Percentiles rank a stretch among this genome's conserved stretches.
These are phyloP conservation scores for Disparrhopalites patrizii DNA, from an alignment of 2,888 invertebrate genomes.

Conservation along the genomic window DNA sequence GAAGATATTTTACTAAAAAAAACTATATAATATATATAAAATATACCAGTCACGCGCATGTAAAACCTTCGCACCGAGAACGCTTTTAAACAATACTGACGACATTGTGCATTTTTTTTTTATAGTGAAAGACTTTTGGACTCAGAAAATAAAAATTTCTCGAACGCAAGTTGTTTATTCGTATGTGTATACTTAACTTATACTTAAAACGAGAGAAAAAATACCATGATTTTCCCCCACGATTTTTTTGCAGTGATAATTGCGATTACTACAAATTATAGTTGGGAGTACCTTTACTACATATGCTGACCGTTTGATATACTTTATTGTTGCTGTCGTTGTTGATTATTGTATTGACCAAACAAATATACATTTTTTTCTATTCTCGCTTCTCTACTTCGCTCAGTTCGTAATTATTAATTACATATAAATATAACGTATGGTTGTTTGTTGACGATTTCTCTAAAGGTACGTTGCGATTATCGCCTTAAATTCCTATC, in stretches of 20 bases:
- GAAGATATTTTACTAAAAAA: not conserved
- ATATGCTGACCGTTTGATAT: no score
- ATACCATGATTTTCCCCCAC: not conserved
- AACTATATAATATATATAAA: no score
- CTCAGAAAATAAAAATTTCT: not conserved
- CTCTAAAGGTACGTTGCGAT: not conserved
- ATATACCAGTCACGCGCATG: no score
- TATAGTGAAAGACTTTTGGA: no score
- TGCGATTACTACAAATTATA: not conserved
- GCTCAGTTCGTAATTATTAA: not conserved
- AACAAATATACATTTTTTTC: not conserved
- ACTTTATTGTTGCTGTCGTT: not conserved
- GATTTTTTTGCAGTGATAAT: not conserved
- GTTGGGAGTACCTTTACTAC: no score
- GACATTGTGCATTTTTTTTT: no score
- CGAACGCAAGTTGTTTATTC: conserved; percentile 4
- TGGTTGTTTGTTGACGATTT: not conserved
- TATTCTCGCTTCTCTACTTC: not conserved
- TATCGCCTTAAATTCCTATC: no score
- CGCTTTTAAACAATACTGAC: no score
- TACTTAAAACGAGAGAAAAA: not conserved
- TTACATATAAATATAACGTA: not conserved
- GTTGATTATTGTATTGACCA: no score
- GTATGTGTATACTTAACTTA: not conserved
- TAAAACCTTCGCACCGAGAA: no score